These are phyloP conservation scores for Drosophila tropicalis DNA, from an alignment of 1,140 invertebrate species.

Conservation along the genomic window DNA sequence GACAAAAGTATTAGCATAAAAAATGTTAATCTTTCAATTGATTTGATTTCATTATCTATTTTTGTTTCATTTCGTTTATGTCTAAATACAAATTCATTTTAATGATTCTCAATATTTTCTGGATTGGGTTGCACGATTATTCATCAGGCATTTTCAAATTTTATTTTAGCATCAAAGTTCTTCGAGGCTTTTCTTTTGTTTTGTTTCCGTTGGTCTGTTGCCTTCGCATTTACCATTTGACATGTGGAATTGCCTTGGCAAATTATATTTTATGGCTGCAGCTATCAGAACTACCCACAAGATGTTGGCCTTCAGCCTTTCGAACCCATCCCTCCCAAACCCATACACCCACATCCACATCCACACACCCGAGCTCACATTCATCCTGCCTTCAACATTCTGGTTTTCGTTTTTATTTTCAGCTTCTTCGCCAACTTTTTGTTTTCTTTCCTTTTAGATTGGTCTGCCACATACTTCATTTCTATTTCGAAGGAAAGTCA, in stretches of 20 bases:
- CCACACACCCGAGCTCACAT: neutral
- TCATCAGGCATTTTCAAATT: neutral
- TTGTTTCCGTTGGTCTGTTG: neutral
- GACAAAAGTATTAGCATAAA: too few relatives aligned
- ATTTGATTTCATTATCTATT: too few relatives aligned
- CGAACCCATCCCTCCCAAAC: neutral
- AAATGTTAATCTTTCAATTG: too few relatives aligned
- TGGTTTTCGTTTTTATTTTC: constrained; percentile 5
- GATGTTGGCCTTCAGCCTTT: constrained; percentile 49
- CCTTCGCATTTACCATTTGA: constrained; percentile 40
- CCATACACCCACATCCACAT: neutral
- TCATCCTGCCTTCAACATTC: constrained; percentile 2
- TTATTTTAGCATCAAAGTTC: constrained; percentile 1
- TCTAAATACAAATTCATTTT: neutral
- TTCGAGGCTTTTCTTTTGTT: neutral
- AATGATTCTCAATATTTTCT: neutral
- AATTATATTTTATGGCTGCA: constrained; percentile 66
- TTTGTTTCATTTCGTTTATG: neutral
- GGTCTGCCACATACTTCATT: constrained; percentile 66
- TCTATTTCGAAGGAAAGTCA: constrained; percentile 52
- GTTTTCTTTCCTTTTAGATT: constrained; percentile 32
- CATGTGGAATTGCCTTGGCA: constrained; percentile 58
- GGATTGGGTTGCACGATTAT: neutral
- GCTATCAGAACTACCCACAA: constrained; percentile 60
- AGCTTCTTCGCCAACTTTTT: constrained; percentile 7